A percentile compares a stretch with the other conserved stretches of the same genome.
These are phyloP conservation scores for Belgica antarctica DNA, from an alignment of 2,888 invertebrate species.

Conservation along the genomic window DNA sequence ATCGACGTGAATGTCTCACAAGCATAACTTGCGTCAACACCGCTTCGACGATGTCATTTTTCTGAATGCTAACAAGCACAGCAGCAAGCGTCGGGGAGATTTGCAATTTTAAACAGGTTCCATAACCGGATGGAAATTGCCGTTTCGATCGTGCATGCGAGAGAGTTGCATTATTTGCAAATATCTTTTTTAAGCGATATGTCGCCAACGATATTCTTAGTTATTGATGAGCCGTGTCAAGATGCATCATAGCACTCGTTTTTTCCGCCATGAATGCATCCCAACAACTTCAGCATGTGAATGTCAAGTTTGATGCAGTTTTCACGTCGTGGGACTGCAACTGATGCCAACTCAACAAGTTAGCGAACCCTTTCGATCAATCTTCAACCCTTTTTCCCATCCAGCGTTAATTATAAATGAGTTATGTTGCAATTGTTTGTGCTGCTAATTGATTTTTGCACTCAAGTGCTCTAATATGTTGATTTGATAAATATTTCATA, in stretches of 20 bases:
- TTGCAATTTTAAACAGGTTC: constrained; percentile 19
- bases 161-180: constrained; percentile 11
- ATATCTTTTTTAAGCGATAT: constrained; percentile 2
- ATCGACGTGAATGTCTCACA: not conserved
- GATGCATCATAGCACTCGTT: constrained; percentile 14
- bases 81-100: no score
- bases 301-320: constrained; percentile 13
- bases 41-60: not conserved
- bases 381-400: constrained; percentile 13
- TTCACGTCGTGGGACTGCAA: not conserved
- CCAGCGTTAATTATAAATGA: not conserved
- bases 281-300: no score
- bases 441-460: constrained; percentile 39
- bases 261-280: not conserved
- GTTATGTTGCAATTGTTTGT: constrained; percentile 16
- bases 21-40: constrained; percentile 11
- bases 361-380: not conserved
- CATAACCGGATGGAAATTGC: not conserved
- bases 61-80: constrained; percentile 1
- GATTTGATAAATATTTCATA: constrained; percentile 34
- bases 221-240: constrained; percentile 15
- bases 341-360: constrained; percentile 27
- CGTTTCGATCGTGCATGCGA: not conserved
- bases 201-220: not conserved
- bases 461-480: constrained; percentile 27